These are phyloP conservation scores for Drosophila auraria DNA, from an alignment of 1,140 invertebrate genomes.

Conservation along the genomic window DNA sequence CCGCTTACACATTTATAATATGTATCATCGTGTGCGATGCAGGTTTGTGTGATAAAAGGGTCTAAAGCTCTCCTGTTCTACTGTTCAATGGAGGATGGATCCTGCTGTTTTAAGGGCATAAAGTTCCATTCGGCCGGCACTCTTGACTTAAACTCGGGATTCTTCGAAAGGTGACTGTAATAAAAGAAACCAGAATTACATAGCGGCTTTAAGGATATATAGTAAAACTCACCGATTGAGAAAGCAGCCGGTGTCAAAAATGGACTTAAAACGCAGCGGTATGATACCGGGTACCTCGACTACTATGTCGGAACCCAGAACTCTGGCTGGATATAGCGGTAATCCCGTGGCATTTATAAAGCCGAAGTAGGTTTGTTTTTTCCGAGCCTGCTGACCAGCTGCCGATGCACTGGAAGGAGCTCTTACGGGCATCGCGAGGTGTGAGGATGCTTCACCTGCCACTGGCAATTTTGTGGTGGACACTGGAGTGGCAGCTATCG, in stretches of 20 bases:
- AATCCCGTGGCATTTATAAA: slow-evolving; percentile 22
- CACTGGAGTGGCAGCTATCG: background rate
- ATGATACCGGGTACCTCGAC: slow-evolving; percentile 42
- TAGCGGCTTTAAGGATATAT: background rate
- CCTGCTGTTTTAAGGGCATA: too few species aligned
- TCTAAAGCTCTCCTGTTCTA: too few species aligned
- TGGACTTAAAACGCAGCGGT: slow-evolving; percentile 24
- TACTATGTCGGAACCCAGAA: slow-evolving; percentile 9
- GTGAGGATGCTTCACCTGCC: background rate
- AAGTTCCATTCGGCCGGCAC: too few species aligned
- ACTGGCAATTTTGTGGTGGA: background rate
- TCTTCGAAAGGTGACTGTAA: too few species aligned
- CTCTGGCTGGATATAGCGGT: slow-evolving; percentile 36
- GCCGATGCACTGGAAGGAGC: background rate
- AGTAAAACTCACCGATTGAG: slow-evolving; percentile 47
- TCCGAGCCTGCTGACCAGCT: background rate
- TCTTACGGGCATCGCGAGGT: background rate
- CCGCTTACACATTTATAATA: too few species aligned
- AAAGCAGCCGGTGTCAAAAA: slow-evolving; percentile 6
- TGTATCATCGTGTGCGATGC: too few species aligned
- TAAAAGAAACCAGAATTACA: too few species aligned
- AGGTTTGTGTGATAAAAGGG: too few species aligned
- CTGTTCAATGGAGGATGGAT: too few species aligned
- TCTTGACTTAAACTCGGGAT: too few species aligned
- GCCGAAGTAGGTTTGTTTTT: too few species aligned